phyloP scores from a whole-genome alignment of 2,113 vertebrate genomes.

The Parus major region DNA sequence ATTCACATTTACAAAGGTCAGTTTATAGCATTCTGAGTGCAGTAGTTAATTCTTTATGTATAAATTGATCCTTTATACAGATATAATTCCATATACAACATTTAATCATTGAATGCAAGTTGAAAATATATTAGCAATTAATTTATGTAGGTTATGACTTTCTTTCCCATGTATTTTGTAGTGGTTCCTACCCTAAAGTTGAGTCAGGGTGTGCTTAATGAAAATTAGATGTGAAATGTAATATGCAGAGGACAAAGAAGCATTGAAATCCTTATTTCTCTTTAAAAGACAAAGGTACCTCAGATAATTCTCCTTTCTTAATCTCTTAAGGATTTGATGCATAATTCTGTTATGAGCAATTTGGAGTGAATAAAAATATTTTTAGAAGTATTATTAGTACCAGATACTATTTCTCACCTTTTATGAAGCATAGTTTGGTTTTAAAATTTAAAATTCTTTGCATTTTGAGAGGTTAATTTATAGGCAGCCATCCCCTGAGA shows the following conservation, averaged over 20 bases:
- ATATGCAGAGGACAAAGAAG: slow-evolving; percentile 36
- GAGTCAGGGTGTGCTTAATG: slow-evolving; percentile 21
- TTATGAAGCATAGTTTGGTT: not conserved
- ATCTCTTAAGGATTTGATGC: not conserved
- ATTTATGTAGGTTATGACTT: slow-evolving; percentile 14
- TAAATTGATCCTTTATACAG: slow-evolving; percentile 29
- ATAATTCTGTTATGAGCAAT: not conserved
- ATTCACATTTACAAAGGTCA: not conserved
- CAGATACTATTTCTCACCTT: not conserved
- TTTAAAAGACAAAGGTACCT: slow-evolving; percentile 42
- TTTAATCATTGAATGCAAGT: not conserved
- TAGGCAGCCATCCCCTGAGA: not conserved
- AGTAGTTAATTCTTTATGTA: slow-evolving; percentile 21
- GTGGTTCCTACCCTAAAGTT: not conserved
- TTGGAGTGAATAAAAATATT: not conserved
- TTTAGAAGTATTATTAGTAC: not conserved
- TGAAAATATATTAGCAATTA: not conserved
- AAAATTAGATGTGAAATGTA: slow-evolving; percentile 60
- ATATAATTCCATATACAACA: slow-evolving; percentile 21
- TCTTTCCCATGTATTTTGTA: not conserved
- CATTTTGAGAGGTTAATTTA: slow-evolving; percentile 24
- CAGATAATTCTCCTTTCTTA: slow-evolving; percentile 21
- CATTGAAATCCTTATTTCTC: slow-evolving; percentile 31
- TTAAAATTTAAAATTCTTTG: not conserved
- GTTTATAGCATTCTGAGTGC: slow-evolving; percentile 4